Base-by-base conservation (phyloP, 2,888 invertebrate genomes). In the Fragum sueziense region DNA sequence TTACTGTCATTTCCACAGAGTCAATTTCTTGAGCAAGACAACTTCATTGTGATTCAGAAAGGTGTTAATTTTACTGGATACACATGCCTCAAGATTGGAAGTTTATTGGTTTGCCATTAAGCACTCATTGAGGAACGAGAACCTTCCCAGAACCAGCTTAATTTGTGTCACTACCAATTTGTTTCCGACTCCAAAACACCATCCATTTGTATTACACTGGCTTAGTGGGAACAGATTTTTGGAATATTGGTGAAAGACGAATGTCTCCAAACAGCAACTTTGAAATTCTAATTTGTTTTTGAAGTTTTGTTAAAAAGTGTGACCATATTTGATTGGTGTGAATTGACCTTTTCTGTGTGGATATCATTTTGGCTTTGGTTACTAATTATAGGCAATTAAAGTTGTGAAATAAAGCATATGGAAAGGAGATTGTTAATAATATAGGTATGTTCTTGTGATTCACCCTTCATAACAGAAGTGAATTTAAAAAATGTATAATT, bases 81-180 rank as follows among this genome's bases (percentile, higher is more conserved):
- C 74, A 65, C 52, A 37, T 62, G 74, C 17, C 29, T 7, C 33
- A 41, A 70, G 70, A 74, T 78, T 41, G 62, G 25, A 31, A 41
- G 20, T 61, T 59, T 51, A 70, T 54, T 62, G 22, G 57, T 27
- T 62, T 70, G 75, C 41, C 75, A 75, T 70, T 70, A 33, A 70
- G 3, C 52, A 57, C 74, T 78, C 73, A n/a, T 25, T 37, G 1
- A 47, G 62, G 70, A 54, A 69, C 70, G 59, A 52, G 62, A 27
- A 27, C 69, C 34, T 61, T 51, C 47, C 52, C 22, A 57, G 61
- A 69, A 69, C 29, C 25, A 2, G 29, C 27, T 25, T 68, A 31
- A 59, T 65, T 68, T 74, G 33, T 74, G 74, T 74, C 74, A 68
- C 27, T 57, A 33, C 25, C 29, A 31, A 68, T 68, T 57, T 57